Conservation (phyloP, 2,888 invertebrate genomes). For the Eurytoma californica region DNA sequence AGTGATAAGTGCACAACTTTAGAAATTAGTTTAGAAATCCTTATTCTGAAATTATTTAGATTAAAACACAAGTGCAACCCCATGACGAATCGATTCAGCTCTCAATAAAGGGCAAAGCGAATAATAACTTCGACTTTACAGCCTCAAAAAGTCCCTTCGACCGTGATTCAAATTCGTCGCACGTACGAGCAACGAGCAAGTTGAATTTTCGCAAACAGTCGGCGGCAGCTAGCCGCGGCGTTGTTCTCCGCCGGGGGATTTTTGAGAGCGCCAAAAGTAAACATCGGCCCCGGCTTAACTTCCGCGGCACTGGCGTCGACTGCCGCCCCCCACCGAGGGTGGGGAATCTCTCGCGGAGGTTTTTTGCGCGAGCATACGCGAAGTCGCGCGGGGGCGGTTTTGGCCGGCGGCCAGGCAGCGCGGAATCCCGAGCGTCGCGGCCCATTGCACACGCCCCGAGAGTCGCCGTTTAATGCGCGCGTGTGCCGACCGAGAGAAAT, state of each 20-base stretch:
- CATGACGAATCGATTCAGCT: neutral
- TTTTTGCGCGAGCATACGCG: conserved; percentile 55
- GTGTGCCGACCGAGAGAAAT: conserved; percentile 59
- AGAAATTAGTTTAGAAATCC: too few relatives aligned
- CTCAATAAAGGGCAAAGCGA: too few relatives aligned
- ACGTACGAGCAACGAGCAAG: too few relatives aligned
- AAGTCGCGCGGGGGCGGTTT: conserved; percentile 61
- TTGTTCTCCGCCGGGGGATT: too few relatives aligned
- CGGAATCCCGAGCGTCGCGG: conserved; percentile 59
- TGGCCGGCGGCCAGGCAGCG: conserved; percentile 64
- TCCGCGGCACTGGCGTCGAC: conserved; percentile 4
- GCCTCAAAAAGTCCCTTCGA: too few relatives aligned
- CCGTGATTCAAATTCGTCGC: too few relatives aligned
- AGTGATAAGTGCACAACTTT: too few relatives aligned
- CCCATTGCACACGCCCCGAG: conserved; percentile 61
- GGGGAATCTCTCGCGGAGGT: conserved; percentile 56
- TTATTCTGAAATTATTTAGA: too few relatives aligned
- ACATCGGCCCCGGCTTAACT: neutral
- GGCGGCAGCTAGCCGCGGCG: too few relatives aligned
- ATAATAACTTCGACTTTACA: too few relatives aligned
- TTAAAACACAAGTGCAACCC: neutral
- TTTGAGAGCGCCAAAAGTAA: neutral
- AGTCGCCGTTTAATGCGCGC: conserved; percentile 37
- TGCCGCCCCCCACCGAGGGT: conserved; percentile 22
- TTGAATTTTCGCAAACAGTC: too few relatives aligned